These are phyloP conservation scores for Achlya flavicornis DNA, from an alignment of 2,888 invertebrate species.

Conservation along the genomic window DNA sequence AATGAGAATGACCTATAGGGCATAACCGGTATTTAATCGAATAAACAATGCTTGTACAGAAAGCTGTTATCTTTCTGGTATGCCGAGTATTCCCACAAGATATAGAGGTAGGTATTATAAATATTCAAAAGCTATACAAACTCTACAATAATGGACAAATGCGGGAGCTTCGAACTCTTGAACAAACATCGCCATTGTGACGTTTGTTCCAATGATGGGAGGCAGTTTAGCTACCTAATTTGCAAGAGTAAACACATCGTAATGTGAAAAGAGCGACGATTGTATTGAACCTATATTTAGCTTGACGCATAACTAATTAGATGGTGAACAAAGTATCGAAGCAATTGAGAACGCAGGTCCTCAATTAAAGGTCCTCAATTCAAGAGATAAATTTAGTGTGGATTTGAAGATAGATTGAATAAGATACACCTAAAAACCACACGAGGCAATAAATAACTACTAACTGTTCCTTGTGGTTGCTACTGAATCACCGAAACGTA, in stretches of 20 bases:
- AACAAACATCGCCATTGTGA: background rate
- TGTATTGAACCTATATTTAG: background rate
- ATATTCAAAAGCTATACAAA: conserved; percentile 2
- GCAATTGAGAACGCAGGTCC: background rate
- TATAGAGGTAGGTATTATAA: background rate
- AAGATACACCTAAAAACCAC: no score
- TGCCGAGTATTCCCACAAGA: background rate
- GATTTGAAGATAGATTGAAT: no score
- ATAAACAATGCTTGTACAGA: conserved; percentile 5
- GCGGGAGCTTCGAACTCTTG: conserved; percentile 6
- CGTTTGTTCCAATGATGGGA: background rate
- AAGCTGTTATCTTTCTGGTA: conserved; percentile 3
- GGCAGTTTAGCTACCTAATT: conserved; percentile 1
- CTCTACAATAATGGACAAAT: background rate
- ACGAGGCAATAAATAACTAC: no score
- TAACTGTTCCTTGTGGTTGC: background rate
- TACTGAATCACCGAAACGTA: background rate
- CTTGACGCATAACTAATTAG: background rate
- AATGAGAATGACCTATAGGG: background rate
- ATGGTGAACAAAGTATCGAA: no score
- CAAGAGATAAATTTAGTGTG: background rate
- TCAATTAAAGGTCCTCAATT: no score
- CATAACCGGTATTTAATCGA: background rate
- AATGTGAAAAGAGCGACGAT: background rate
- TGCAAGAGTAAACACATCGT: background rate